Base-by-base conservation (phyloP, 2,113 vertebrate species). In the Syngnathoides biaculeatus region DNA sequence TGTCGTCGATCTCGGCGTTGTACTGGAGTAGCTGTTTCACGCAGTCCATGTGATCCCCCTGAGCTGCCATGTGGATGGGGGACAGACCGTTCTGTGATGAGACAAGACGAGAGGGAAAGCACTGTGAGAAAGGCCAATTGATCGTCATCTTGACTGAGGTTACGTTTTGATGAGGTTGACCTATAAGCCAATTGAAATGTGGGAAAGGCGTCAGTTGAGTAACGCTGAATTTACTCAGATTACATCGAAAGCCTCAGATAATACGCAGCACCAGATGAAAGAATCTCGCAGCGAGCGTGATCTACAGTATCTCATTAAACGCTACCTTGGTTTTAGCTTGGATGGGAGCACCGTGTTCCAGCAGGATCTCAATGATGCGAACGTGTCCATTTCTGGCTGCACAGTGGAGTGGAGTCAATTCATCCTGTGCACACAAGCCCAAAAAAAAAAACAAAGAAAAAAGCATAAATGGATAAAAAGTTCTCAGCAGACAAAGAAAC, bases 261-360 rank as follows among this genome's bases (percentile, higher is more conserved):
- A 45, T 26, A 10, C 38, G 52, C 20, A 39, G 8, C 15, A 5
- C 17, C 11, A 5, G 17, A 22, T 67, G 24, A 52, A 45, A 43
- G 40, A 13, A 39, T 60, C 20, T 35, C 39, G 53, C 5, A 50
- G 26, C 3, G 39, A 24, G 14, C 12, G 2, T 55, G 15, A 57
- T 57, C 15, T 52, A 52, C 59, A 57, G 52, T 35, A 26, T 17
- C 59, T 70, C n/a, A 56, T 60, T 22, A 6, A 65, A 0, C 30
- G 3, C 17, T 81, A 98, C 97, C 95, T 99, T 99, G 81, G 97
- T 99, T 89, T 99, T 99, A 71, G 97, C 97, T 89, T 98, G 95
- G 81, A 99, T 97, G 62, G 96, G 96, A 71, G 97, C 95, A 24
- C 95, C 95, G 0, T 97, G 95, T 90, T 98, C 97, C 88, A 99